phyloP scores from a whole-genome alignment of 2,888 invertebrate genomes.

The Sabatieria punctata region DNA sequence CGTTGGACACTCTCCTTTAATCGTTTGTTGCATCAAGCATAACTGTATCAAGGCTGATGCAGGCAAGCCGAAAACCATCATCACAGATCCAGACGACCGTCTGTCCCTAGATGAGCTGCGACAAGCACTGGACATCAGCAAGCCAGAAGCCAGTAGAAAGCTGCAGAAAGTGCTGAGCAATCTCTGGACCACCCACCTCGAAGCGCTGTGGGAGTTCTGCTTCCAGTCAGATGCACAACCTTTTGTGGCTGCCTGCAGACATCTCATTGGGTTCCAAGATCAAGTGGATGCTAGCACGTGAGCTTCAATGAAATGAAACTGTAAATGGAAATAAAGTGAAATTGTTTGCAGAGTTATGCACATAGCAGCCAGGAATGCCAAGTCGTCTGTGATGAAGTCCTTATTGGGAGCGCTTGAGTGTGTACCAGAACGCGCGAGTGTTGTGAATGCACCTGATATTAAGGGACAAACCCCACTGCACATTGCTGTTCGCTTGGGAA shows the following conservation, averaged over 20 bases:
- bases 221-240: conserved; percentile 3
- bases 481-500: conserved; percentile 45
- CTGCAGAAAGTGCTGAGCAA: not conserved
- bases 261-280: conserved; percentile 33
- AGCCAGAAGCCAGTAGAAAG: not conserved
- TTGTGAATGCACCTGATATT: conserved; percentile 2
- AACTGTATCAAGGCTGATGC: too few species aligned
- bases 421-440: not conserved
- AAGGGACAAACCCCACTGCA: conserved; percentile 31
- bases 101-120: not conserved
- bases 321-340: too few species aligned
- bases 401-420: conserved; percentile 23
- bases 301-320: too few species aligned
- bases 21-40: too few species aligned
- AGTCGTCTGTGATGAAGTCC: conserved; percentile 22
- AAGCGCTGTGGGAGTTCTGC: conserved; percentile 4
- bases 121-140: too few species aligned
- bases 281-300: conserved; percentile 34
- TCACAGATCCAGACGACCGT: not conserved
- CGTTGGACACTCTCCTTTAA: too few species aligned
- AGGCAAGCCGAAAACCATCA: too few species aligned
- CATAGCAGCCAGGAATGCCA: conserved; percentile 17
- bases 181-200: not conserved
- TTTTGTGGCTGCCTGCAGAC: conserved; percentile 23
- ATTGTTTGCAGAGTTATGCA: conserved; percentile 19